Evolutionary conservation across 2,888 invertebrate species (phyloP).

Genomic region (Sthenelais limicola): DNA sequence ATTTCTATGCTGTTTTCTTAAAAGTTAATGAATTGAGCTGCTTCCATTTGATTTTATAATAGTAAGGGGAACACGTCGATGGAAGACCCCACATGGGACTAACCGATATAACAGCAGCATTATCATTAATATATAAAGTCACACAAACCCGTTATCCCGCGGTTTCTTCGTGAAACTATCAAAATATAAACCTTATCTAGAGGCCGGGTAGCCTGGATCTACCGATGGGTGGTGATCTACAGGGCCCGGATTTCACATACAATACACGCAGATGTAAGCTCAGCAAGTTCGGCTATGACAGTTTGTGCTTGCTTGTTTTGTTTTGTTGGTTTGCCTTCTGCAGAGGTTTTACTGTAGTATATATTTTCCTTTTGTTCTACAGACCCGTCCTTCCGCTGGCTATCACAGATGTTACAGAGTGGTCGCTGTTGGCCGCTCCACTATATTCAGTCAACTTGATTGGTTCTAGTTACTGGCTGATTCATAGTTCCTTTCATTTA

Average conservation of each 20-base stretch:
- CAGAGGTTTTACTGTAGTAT: constrained; percentile 1
- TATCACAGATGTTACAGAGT: constrained; percentile 34
- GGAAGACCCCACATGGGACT: too few species aligned
- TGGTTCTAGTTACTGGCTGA: constrained; percentile 15
- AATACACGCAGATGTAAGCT: background rate
- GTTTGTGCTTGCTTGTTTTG: constrained; percentile 27
- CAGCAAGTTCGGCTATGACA: background rate
- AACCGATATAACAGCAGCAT: too few species aligned
- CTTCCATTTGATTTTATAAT: too few species aligned
- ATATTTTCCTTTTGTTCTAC: background rate
- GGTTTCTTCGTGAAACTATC: too few species aligned
- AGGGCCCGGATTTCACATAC: background rate
- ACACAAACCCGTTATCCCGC: too few species aligned
- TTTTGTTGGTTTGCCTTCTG: constrained; percentile 6
- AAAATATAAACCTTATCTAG: too few species aligned
- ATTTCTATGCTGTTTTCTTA: too few species aligned
- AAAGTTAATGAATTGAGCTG: too few species aligned
- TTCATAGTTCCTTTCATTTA: constrained; percentile 19
- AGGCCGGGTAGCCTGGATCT: constrained; percentile 26
- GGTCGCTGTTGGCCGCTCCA: too few species aligned
- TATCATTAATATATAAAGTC: too few species aligned
- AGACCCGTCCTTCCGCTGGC: background rate
- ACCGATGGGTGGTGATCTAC: constrained; percentile 23
- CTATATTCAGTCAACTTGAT: too few species aligned
- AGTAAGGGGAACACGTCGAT: too few species aligned